A percentile compares a stretch with the other conserved stretches of the same genome.
phyloP scores from a whole-genome alignment of 2,888 invertebrate species.

The Drosophila paracracens region DNA sequence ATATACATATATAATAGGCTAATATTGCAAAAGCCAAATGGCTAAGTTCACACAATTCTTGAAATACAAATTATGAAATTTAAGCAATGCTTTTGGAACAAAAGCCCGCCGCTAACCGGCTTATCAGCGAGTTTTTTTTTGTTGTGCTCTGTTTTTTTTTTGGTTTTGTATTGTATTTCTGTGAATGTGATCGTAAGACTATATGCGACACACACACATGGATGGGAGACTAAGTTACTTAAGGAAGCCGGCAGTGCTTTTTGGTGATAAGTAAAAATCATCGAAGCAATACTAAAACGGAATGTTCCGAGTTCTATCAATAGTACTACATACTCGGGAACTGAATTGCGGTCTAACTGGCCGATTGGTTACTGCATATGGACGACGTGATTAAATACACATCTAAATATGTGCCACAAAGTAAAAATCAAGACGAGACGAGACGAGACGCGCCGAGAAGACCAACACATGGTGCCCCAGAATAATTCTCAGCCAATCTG shows the following conservation, averaged over 20 bases:
- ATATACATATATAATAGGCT: not conserved
- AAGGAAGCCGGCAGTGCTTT: slow-evolving; percentile 32
- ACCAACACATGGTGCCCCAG: not conserved
- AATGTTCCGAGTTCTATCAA: slow-evolving; percentile 57
- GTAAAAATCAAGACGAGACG: slow-evolving; percentile 26
- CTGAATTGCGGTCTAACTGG: slow-evolving; percentile 39
- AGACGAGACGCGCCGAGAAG: not conserved
- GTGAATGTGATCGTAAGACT: slow-evolving; percentile 23
- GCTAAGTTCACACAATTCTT: slow-evolving; percentile 58
- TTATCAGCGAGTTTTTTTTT: slow-evolving; percentile 59
- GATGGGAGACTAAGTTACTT: slow-evolving; percentile 27
- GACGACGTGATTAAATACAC: slow-evolving; percentile 63
- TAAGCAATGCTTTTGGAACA: slow-evolving; percentile 40
- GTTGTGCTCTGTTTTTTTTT: not conserved
- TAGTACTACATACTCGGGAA: slow-evolving; percentile 31
- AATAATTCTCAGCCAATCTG: slow-evolving; percentile 55
- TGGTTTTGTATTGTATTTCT: slow-evolving; percentile 10
- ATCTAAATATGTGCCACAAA: slow-evolving; percentile 17
- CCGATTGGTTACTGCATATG: slow-evolving; percentile 12
- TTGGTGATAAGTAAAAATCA: slow-evolving; percentile 54
- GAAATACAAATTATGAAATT: slow-evolving; percentile 35
- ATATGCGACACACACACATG: slow-evolving; percentile 10
- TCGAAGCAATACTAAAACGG: slow-evolving; percentile 43
- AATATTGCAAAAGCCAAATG: slow-evolving; percentile 29
- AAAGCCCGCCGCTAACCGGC: slow-evolving; percentile 55